A percentile compares a stretch with the other conserved stretches of the same genome.
Conservation (phyloP, 2,113 vertebrate species). For the Bubo scandiacus region DNA sequence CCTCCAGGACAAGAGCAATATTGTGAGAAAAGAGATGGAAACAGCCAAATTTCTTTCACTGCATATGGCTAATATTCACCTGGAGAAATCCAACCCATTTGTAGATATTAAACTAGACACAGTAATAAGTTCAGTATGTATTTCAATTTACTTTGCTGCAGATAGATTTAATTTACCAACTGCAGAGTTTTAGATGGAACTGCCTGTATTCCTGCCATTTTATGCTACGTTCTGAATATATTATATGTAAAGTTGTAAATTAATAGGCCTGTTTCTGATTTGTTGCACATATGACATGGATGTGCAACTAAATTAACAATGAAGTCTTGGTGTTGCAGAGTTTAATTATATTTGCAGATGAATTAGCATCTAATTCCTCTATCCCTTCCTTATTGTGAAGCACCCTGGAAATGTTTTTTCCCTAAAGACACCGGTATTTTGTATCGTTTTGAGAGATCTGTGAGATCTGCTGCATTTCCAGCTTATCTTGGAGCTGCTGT, state of each 20-base stretch:
- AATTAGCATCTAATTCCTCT: conserved; percentile 29
- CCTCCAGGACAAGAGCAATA: not conserved
- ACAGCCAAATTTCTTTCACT: not conserved
- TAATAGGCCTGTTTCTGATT: conserved; percentile 43
- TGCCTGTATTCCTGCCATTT: conserved; percentile 18
- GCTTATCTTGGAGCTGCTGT: not conserved
- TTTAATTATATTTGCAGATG: conserved; percentile 67
- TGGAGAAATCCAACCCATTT: conserved; percentile 60
- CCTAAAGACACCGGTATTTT: not conserved
- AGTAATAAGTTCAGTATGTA: conserved; percentile 56
- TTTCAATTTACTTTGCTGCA: conserved; percentile 65
- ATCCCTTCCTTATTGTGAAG: not conserved
- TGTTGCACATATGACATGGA: conserved; percentile 26
- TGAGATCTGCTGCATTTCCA: not conserved
- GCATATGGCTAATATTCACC: conserved; percentile 55
- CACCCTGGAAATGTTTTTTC: not conserved
- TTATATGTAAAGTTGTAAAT: conserved; percentile 33
- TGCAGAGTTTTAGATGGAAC: conserved; percentile 59
- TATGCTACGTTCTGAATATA: not conserved
- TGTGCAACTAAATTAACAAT: conserved; percentile 42
- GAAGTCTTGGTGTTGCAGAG: conserved; percentile 17
- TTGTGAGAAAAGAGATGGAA: not conserved
- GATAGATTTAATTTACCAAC: conserved; percentile 72
- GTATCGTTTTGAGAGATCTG: not conserved
- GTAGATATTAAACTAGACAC: conserved; percentile 61